A percentile compares a stretch with the other conserved stretches of the same genome.
Evolutionary conservation across 2,797 vertebrate genomes (phyloP).

Genomic region (Halcyon leucocephala): DNA sequence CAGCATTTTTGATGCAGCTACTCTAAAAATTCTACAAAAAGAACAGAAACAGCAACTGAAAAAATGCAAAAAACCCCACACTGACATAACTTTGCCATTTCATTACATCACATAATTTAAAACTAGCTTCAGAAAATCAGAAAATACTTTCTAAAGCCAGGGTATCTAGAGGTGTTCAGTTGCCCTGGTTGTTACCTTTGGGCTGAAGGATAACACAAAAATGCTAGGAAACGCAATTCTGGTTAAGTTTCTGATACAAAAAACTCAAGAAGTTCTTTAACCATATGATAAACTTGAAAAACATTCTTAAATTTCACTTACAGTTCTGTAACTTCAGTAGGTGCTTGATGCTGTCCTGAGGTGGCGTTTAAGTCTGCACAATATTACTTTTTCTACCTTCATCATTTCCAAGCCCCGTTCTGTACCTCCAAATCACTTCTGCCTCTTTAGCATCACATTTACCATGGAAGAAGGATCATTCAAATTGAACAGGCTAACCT

Average conservation of each 20-base stretch:
- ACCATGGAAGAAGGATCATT: background rate
- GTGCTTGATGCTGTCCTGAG: background rate
- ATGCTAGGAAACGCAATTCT: background rate
- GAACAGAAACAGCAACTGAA: background rate
- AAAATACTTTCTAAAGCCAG: background rate
- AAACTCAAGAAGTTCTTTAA: background rate
- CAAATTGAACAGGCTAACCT: background rate
- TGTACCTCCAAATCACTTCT: background rate
- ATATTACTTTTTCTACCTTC: background rate
- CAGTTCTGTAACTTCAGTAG: background rate
- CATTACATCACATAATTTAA: background rate
- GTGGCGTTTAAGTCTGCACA: background rate
- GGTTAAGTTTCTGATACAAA: background rate
- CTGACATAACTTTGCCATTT: background rate
- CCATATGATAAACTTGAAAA: background rate
- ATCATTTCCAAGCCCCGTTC: background rate
- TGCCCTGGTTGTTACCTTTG: rapidly evolving
- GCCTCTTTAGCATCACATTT: background rate
- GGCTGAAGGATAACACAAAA: background rate
- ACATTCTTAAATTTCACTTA: background rate
- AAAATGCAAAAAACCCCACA: background rate
- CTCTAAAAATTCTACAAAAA: background rate
- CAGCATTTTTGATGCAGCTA: background rate
- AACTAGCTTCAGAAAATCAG: background rate
- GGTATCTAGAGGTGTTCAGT: background rate